Conservation (phyloP, 1,140 invertebrate species). For the Procambarus virginalis region DNA sequence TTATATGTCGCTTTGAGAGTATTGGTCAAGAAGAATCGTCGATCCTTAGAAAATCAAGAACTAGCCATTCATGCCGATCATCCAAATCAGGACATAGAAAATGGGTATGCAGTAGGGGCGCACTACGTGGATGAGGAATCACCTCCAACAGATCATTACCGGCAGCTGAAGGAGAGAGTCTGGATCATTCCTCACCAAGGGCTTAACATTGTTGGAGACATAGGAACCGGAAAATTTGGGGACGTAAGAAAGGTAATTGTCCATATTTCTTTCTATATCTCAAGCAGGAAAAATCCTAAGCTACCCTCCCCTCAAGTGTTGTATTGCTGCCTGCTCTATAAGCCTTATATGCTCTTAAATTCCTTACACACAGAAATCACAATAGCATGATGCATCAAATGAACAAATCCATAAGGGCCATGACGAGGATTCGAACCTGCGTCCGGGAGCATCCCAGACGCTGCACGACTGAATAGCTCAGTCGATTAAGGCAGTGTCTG, state of each 20-base stretch:
- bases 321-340: too few species aligned
- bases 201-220: conserved; percentile 70
- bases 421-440: too few species aligned
- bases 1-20: conserved; percentile 65
- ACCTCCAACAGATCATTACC: conserved; percentile 62
- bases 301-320: too few species aligned
- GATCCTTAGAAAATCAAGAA: conserved; percentile 55
- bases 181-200: conserved; percentile 67
- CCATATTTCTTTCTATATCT: too few species aligned
- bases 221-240: conserved; percentile 68
- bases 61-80: conserved; percentile 46
- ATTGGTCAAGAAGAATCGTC: conserved; percentile 54
- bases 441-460: too few species aligned
- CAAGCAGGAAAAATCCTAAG: too few species aligned
- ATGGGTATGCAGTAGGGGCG: conserved; percentile 53
- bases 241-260: conserved; percentile 66
- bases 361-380: too few species aligned
- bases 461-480: too few species aligned
- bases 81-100: conserved; percentile 49
- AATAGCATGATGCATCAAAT: too few species aligned
- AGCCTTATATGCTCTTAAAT: too few species aligned
- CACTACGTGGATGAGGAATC: conserved; percentile 64
- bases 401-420: too few species aligned
- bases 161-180: conserved; percentile 66
- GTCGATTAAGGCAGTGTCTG: too few species aligned